phyloP scores from a whole-genome alignment of 2,797 vertebrate genomes.

The Eutrigla gurnardus region DNA sequence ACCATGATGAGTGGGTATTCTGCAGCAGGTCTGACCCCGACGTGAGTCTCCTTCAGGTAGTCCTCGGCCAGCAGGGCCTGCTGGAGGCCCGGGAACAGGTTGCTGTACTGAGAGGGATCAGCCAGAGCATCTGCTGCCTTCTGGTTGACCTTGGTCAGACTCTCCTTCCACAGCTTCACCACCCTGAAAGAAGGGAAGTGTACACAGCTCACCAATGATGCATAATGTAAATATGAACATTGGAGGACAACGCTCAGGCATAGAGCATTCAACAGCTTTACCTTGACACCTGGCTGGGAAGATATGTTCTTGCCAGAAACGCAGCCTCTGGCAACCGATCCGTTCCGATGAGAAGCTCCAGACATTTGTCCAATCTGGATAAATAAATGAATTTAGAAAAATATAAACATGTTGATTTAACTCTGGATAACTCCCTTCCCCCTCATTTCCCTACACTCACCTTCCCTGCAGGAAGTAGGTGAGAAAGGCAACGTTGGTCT shows the following conservation, averaged over 20 bases:
- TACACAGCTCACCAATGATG: constrained; percentile 4
- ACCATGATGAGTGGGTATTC: constrained; percentile 92
- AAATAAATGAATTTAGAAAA: background rate
- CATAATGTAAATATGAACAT: background rate
- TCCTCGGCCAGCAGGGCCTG: constrained; percentile 93
- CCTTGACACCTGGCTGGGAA: constrained; percentile 95
- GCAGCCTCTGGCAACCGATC: constrained; percentile 95
- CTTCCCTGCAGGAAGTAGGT: constrained; percentile 79
- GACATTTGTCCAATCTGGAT: constrained; percentile 90
- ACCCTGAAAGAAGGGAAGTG: constrained; percentile 75
- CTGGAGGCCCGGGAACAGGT: constrained; percentile 94
- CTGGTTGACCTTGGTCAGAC: constrained; percentile 92
- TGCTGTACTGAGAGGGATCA: constrained; percentile 94
- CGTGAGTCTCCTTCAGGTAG: constrained; percentile 88
- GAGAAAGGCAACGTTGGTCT: constrained; percentile 89
- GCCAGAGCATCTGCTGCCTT: constrained; percentile 96
- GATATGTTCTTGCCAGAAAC: constrained; percentile 94
- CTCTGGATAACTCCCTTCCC: background rate
- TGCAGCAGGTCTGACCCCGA: constrained; percentile 85
- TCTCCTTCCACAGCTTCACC: constrained; percentile 95
- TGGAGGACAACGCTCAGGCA: background rate
- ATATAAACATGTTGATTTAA: background rate
- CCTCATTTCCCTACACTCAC: constrained; percentile 42
- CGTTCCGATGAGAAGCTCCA: constrained; percentile 94
- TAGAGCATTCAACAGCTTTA: constrained; percentile 32